These are phyloP conservation scores for Tenthredo amoena DNA, from an alignment of 2,888 invertebrate species.

Conservation along the genomic window DNA sequence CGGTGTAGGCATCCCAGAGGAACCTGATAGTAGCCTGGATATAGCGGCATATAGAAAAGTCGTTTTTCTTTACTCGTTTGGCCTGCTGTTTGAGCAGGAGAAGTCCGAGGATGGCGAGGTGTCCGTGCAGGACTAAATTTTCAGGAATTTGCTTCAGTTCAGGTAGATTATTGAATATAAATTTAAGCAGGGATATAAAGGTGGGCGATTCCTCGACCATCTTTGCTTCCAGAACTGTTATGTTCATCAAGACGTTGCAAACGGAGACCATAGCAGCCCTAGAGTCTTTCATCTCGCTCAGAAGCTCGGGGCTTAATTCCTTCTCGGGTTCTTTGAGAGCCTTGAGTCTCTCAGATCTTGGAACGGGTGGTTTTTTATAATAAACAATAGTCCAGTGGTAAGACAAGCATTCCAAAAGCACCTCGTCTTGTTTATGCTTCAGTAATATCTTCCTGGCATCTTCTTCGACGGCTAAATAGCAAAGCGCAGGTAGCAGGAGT, in stretches of 20 bases:
- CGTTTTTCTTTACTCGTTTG: conserved; percentile 91
- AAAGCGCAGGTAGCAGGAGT: conserved; percentile 92
- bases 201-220: conserved; percentile 88
- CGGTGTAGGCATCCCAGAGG: conserved; percentile 94
- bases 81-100: conserved; percentile 91
- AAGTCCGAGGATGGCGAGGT: conserved; percentile 90
- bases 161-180: conserved; percentile 91
- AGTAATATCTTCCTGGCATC: conserved; percentile 90
- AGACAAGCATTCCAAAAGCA: conserved; percentile 88
- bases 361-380: conserved; percentile 90
- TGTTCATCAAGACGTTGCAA: conserved; percentile 95
- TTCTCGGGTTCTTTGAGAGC: conserved; percentile 88
- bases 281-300: conserved; percentile 92
- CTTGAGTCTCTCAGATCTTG: conserved; percentile 89
- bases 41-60: conserved; percentile 93
- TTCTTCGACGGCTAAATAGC: conserved; percentile 95
- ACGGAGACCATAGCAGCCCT: conserved; percentile 92
- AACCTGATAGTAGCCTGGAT: conserved; percentile 94
- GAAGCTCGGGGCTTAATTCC: conserved; percentile 85
- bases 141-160: conserved; percentile 91
- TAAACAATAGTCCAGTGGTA: conserved; percentile 94
- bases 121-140: conserved; percentile 92
- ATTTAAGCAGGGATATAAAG: conserved; percentile 90
- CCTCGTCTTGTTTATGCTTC: conserved; percentile 88
- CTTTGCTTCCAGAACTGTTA: conserved; percentile 92